A percentile compares a stretch with the other conserved stretches of the same genome.
Evolutionary conservation across 2,113 vertebrate species (phyloP).

Genomic region (Podarcis cretensis): DNA sequence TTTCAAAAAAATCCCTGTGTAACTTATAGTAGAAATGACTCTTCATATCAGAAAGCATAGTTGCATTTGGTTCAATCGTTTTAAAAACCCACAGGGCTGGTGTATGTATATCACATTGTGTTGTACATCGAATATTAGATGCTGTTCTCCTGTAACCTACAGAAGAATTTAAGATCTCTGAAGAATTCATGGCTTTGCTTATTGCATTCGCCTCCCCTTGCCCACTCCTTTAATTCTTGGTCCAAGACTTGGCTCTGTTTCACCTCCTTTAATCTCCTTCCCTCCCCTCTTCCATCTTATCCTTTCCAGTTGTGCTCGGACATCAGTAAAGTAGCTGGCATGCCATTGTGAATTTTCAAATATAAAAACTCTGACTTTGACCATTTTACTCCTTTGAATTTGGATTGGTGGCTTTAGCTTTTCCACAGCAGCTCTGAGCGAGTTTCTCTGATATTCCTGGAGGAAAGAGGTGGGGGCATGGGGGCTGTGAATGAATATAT

Average conservation of each 20-base stretch:
- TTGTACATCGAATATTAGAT: constrained; percentile 65
- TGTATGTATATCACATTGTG: constrained; percentile 7
- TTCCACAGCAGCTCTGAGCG: constrained; percentile 38
- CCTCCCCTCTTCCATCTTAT: constrained; percentile 57
- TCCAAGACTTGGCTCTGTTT: constrained; percentile 51
- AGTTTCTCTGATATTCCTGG: constrained; percentile 59
- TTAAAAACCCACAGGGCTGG: constrained; percentile 46
- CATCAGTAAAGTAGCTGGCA: constrained; percentile 54
- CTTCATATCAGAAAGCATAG: constrained; percentile 35
- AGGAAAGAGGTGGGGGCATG: neutral
- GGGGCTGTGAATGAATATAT: neutral
- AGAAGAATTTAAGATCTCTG: constrained; percentile 49
- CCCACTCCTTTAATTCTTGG: constrained; percentile 36
- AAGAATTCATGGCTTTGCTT: constrained; percentile 61
- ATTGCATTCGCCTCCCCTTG: constrained; percentile 53
- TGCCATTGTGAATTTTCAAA: constrained; percentile 49
- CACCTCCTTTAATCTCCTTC: neutral
- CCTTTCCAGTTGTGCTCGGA: constrained; percentile 44
- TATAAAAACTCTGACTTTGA: constrained; percentile 38
- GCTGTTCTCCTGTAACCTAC: constrained; percentile 59
- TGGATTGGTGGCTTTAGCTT: constrained; percentile 64
- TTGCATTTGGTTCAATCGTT: constrained; percentile 45
- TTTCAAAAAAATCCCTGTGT: constrained; percentile 4
- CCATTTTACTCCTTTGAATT: constrained; percentile 58
- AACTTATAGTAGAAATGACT: constrained; percentile 47